Conservation (phyloP, 1,140 invertebrate species). For the Latrodectus geometricus region DNA sequence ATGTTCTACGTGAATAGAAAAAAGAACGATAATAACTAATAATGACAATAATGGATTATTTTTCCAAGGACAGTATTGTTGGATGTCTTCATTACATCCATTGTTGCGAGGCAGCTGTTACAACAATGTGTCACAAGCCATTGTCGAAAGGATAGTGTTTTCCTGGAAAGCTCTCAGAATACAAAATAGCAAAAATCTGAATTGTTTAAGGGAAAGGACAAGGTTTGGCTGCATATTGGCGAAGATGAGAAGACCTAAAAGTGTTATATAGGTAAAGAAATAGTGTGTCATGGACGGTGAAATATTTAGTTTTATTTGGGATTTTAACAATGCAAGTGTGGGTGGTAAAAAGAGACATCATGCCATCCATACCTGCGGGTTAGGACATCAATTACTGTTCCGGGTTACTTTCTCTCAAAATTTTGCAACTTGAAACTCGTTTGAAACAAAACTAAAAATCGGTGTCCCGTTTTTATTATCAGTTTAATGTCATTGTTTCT, state of each 20-base stretch:
- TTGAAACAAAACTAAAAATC: neutral
- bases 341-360: neutral
- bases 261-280: slow-evolving; percentile 1
- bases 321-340: slow-evolving; percentile 23
- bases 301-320: slow-evolving; percentile 4
- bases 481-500: too few relatives aligned
- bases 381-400: neutral
- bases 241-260: slow-evolving; percentile 24
- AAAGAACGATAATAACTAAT: slow-evolving; percentile 24
- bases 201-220: slow-evolving; percentile 13
- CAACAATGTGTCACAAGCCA: slow-evolving; percentile 47
- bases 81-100: slow-evolving; percentile 20
- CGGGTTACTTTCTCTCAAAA: neutral
- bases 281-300: slow-evolving; percentile 44
- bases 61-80: slow-evolving; percentile 53
- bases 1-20: neutral
- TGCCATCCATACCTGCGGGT: neutral
- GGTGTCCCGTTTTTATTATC: too few relatives aligned
- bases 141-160: slow-evolving; percentile 41
- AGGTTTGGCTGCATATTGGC: neutral
- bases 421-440: neutral
- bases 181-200: slow-evolving; percentile 36
- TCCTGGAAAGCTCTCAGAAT: slow-evolving; percentile 48
- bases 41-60: slow-evolving; percentile 57
- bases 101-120: slow-evolving; percentile 54